A percentile compares a stretch with the other conserved stretches of the same genome.
phyloP scores from a whole-genome alignment of 2,113 vertebrate species.

The human (Homo sapiens) region GRCh38 chr6:17527001-17527500 shows the following conservation, averaged over 20 bases:
- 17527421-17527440: constrained; percentile 45
- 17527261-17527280: constrained; percentile 1
- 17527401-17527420: constrained; percentile 61
- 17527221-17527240: background rate
- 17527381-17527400: constrained; percentile 54
- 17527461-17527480: constrained; percentile 16
- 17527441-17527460: constrained; percentile 48
- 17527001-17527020: background rate
- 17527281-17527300: background rate
- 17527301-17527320: background rate
- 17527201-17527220: background rate
- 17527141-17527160: background rate
- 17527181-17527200: background rate
- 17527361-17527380: constrained; percentile 62
- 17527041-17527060: background rate
- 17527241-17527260: background rate
- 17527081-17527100: background rate
- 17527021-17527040: background rate
- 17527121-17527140: background rate
- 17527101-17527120: background rate
- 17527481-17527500: background rate
- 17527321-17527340: constrained; percentile 2
- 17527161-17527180: background rate
- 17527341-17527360: constrained; percentile 65
- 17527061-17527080: background rate